Conservation (phyloP, 2,888 invertebrate species). For the Arge pagana region DNA sequence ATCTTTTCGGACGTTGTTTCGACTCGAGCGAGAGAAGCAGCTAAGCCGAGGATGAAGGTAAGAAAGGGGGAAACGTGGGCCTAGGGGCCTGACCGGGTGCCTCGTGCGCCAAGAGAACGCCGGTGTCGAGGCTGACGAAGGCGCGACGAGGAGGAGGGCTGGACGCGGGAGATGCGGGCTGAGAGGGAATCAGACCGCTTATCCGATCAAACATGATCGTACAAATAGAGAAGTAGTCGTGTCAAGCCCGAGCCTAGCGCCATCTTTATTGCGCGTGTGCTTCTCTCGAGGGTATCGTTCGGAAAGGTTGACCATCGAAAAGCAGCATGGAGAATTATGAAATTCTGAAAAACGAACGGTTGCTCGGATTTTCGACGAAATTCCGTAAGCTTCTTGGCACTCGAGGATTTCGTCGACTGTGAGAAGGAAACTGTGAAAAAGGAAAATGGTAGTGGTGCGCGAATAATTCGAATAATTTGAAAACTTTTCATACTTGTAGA, state of each 20-base stretch:
- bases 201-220: conserved; percentile 39
- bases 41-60: not conserved
- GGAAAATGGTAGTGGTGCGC: no score
- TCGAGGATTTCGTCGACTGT: no score
- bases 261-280: conserved; percentile 25
- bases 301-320: no score
- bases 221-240: conserved; percentile 37
- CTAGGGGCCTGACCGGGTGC: conserved; percentile 30
- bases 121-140: conserved; percentile 19
- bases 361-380: no score
- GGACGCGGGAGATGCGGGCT: conserved; percentile 18
- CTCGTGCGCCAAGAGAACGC: conserved; percentile 22
- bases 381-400: no score
- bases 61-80: conserved; percentile 4
- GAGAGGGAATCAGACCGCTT: conserved; percentile 32
- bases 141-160: conserved; percentile 21
- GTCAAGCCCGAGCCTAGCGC: conserved; percentile 28
- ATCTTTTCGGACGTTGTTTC: conserved; percentile 23
- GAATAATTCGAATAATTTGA: no score
- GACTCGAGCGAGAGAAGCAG: not conserved
- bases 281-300: no score
- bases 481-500: no score
- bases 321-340: no score
- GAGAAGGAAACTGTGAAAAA: no score
- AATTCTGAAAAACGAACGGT: no score